Base-by-base conservation (phyloP, 1,140 invertebrate genomes). In the Glomeris maerens region DNA sequence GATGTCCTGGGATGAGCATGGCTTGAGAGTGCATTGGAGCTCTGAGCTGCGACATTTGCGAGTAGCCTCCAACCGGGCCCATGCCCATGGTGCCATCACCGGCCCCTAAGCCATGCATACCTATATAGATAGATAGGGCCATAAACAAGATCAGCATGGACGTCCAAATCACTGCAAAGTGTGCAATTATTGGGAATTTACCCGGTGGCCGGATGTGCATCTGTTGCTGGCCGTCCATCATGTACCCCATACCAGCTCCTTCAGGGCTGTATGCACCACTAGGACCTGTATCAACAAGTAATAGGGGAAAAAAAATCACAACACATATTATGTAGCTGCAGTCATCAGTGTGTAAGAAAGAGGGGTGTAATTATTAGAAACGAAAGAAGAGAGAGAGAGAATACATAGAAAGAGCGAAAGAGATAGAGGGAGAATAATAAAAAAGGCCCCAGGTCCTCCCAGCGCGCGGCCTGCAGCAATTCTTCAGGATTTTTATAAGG, bases 171-270 rank as follows among this genome's bases (percentile, higher is more conserved):
- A n/a, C n/a, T n/a, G n/a, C n/a, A n/a, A n/a, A n/a, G n/a, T 29
- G 5, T 46, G 7, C 45, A 46, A 46, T 7, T 28, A 52, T 7
- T 10, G 14, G 25, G 17, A 17, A 50, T 58, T 88, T 84, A 62
- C 83, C 82, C 58, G 86, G 85, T 62, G 86, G 83, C 72, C 87
- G 80, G 62, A 69, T 67, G 73, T 90, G 86, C 83, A 92, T 91
- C 85, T 91, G 90, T 66, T 84, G 82, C 72, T 89, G 85, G 60
- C 87, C 85, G 72, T 93, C 90, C 86, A 93, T 90, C 85, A 91
- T 91, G 77, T 93, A 94, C 61, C 87, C 84, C 83, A 93, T 91
- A 63, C 80, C 78, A 60, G 83, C 83, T 41, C 66, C 71, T 66
- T 94, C 90, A 55, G 89, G 89, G 75, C 87, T 91, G 73, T 94